Percentiles rank a stretch among this genome's conserved stretches.
Conservation (phyloP, 2,888 invertebrate species). For the Heteromyza rotundicornis region DNA sequence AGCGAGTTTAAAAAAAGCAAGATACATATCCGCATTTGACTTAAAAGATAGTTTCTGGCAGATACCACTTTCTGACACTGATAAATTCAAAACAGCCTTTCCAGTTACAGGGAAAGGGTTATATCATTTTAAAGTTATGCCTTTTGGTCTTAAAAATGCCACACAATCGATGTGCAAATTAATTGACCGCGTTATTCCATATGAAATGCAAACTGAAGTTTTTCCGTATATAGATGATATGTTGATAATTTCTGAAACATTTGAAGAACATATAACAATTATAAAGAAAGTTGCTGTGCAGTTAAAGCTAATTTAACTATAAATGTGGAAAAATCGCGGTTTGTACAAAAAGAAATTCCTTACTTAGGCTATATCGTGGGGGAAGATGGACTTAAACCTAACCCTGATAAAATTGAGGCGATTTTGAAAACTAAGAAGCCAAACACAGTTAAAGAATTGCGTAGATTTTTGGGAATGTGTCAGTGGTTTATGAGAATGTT, state of each 20-base stretch:
- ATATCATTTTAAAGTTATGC: constrained; percentile 15
- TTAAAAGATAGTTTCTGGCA: constrained; percentile 2
- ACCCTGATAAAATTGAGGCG: background rate
- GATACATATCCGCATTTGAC: constrained; percentile 10
- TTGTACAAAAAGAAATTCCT: constrained; percentile 15
- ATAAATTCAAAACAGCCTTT: constrained; percentile 13
- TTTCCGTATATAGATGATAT: constrained; percentile 19
- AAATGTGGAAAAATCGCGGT: constrained; percentile 11
- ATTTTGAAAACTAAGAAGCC: constrained; percentile 10
- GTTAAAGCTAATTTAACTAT: constrained; percentile 15
- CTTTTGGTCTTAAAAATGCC: constrained; percentile 11
- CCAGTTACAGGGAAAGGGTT: constrained; percentile 2
- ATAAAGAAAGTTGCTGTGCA: constrained; percentile 6
- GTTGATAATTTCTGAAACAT: constrained; percentile 10
- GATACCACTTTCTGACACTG: background rate
- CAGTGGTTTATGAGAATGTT: constrained; percentile 17
- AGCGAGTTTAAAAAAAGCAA: constrained; percentile 1
- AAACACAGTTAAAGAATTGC: constrained; percentile 12
- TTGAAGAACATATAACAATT: background rate
- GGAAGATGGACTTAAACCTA: background rate
- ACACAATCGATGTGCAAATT: constrained; percentile 22
- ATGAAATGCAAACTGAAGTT: constrained; percentile 9
- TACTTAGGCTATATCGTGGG: constrained; percentile 16
- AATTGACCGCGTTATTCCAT: constrained; percentile 27
- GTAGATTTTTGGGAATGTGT: constrained; percentile 13